Base-by-base conservation (phyloP, 2,888 invertebrate species). In the Pollenia labialis region DNA sequence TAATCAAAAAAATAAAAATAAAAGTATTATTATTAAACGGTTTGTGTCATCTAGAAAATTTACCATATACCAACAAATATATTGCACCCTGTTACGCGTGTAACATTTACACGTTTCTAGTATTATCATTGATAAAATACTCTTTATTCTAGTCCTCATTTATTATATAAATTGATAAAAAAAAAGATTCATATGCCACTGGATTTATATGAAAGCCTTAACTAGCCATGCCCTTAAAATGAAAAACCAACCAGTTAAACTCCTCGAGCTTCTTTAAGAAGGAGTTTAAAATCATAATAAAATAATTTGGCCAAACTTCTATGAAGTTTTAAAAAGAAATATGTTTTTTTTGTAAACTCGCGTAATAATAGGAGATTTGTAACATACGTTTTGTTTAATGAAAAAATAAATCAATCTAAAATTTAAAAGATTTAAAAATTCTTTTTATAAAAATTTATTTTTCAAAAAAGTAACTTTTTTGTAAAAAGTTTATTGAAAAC, bases 101-200 rank as follows among this genome's bases (percentile, higher is more conserved):
- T 58, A 18, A 56, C 4, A 44, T 32, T 44, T 56, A 40, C 32
- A 66, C 14, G 11, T 52, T 7, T 52, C 16, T 71, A 80, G 50
- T 80, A 50, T 69, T 80, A 50, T 80, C 44, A 46, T 14, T 62
- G 2, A 18, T 16, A 54, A 42, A 40, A 11, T 46, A 66, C 14
- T n/a, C 7, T 42, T n/a, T 76, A 83, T 84, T 83, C 81, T 77
- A 87, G 76, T 84, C 83, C 81, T 84, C 86, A 80, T 72, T 50
- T 76, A 23, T 23, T 40, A 64, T 60, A 16, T 74, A 12, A 74
- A n/a, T 54, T 54, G 54, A 14, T 58, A 40, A 44, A 58, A 48
- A 16, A n/a, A 11, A 32, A 32, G 50, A 79, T 62, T 74, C 16
- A 74, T 4, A 40, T 48, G 46, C 32, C 32, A 9, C n/a, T n/a